phyloP scores from a whole-genome alignment of 2,888 invertebrate genomes.

The Urechis unicinctus region DNA sequence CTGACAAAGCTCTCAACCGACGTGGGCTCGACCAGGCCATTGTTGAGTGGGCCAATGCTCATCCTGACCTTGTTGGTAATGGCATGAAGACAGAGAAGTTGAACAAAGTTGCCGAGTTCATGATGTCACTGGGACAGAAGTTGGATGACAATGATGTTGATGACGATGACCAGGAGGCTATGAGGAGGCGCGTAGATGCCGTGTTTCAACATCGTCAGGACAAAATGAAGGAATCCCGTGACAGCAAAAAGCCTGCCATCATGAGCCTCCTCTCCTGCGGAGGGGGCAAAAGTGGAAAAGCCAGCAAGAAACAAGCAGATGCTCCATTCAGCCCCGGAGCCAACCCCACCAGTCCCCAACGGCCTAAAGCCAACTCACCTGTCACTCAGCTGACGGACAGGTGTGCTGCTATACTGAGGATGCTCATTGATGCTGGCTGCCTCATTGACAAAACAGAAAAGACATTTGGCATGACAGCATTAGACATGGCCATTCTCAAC shows the following conservation, averaged over 20 bases:
- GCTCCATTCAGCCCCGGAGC: background rate
- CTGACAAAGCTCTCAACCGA: conserved; percentile 17
- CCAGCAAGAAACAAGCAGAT: conserved; percentile 1
- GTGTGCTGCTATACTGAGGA: conserved; percentile 15
- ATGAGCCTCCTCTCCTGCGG: conserved; percentile 19
- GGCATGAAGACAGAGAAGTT: conserved; percentile 4
- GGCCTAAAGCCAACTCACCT: conserved; percentile 6
- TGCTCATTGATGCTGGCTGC: conserved; percentile 22
- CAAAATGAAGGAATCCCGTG: conserved; percentile 7
- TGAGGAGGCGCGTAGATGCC: conserved; percentile 21
- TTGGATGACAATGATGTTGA: conserved; percentile 13
- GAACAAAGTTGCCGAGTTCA: conserved; percentile 7
- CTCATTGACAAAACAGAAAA: conserved; percentile 20
- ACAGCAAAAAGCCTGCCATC: conserved; percentile 16
- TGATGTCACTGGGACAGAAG: conserved; percentile 22
- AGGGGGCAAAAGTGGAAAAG: conserved; percentile 20
- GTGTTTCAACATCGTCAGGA: conserved; percentile 20
- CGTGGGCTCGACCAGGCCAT: conserved; percentile 21
- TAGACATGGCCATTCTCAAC: conserved; percentile 24
- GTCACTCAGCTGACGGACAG: conserved; percentile 11
- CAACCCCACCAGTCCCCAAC: background rate
- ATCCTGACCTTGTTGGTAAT: conserved; percentile 10
- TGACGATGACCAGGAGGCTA: conserved; percentile 20
- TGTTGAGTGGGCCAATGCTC: conserved; percentile 20
- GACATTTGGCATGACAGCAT: conserved; percentile 24